phyloP scores from a whole-genome alignment of 2,888 invertebrate genomes.

The Argynnis bischoffii region DNA sequence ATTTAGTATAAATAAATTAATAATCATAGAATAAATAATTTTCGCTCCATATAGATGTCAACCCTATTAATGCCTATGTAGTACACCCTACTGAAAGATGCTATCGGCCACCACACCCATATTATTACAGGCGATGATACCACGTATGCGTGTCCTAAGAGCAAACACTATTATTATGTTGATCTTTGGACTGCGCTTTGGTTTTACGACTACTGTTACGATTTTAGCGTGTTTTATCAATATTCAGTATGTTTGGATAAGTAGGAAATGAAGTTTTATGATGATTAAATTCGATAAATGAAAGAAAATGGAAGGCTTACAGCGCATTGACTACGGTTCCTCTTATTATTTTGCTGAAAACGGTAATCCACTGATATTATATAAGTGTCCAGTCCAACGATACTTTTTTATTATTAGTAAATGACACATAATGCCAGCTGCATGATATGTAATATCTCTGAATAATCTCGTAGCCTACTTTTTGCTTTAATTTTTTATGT shows the following conservation, averaged over 20 bases:
- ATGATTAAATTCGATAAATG: background rate
- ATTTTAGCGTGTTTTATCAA: slow-evolving; percentile 17
- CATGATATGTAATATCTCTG: too few relatives aligned
- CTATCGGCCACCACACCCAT: slow-evolving; percentile 71
- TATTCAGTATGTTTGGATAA: slow-evolving; percentile 10
- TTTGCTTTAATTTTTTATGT: too few relatives aligned
- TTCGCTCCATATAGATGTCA: background rate
- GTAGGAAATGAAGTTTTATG: background rate
- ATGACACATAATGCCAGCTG: too few relatives aligned
- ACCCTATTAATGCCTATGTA: slow-evolving; percentile 47
- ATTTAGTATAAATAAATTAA: too few relatives aligned
- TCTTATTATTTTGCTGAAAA: too few relatives aligned
- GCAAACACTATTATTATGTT: slow-evolving; percentile 46
- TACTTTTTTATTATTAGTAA: too few relatives aligned
- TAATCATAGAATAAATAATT: slow-evolving; percentile 1
- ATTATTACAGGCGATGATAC: slow-evolving; percentile 61
- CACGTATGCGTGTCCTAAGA: slow-evolving; percentile 52
- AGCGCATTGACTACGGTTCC: too few relatives aligned
- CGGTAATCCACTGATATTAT: too few relatives aligned
- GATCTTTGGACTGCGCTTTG: slow-evolving; percentile 30
- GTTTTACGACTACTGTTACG: slow-evolving; percentile 14
- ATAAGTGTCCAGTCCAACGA: too few relatives aligned
- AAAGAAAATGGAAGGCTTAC: background rate
- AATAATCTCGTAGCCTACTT: too few relatives aligned
- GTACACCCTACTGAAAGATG: slow-evolving; percentile 72